Percentiles rank a stretch among this genome's conserved stretches.
These are phyloP conservation scores for Hemitrygon akajei DNA, from an alignment of 2,797 vertebrate species.

Conservation along the genomic window DNA sequence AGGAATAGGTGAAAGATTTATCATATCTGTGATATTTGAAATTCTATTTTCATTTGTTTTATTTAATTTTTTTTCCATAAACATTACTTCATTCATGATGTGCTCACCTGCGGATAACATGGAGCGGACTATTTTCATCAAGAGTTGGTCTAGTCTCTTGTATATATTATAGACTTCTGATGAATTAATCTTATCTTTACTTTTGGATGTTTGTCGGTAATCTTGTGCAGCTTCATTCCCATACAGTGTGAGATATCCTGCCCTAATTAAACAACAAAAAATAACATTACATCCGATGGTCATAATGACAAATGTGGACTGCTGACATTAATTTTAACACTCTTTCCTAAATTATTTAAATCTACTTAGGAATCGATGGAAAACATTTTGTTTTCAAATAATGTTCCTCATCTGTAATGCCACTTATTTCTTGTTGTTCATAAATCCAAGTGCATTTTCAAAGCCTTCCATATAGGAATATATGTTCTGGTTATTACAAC, in stretches of 20 bases:
- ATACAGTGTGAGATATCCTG: conserved; percentile 73
- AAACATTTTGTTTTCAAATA: background rate
- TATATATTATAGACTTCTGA: conserved; percentile 59
- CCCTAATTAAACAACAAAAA: conserved; percentile 50
- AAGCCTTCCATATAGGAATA: background rate
- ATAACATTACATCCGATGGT: background rate
- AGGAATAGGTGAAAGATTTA: background rate
- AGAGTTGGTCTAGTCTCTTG: conserved; percentile 62
- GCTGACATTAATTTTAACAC: background rate
- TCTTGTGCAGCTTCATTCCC: conserved; percentile 55
- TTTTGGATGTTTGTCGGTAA: conserved; percentile 43
- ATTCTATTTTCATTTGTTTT: background rate
- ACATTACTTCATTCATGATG: background rate
- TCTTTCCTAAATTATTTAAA: background rate
- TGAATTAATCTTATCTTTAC: conserved; percentile 52
- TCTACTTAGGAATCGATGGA: background rate
- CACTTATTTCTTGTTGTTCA: background rate
- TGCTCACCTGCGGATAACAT: conserved; percentile 61
- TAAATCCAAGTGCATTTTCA: conserved; percentile 6
- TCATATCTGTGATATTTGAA: background rate
- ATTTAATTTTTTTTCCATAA: no score
- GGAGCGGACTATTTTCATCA: conserved; percentile 68
- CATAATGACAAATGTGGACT: background rate
- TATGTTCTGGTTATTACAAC: background rate
- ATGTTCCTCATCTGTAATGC: background rate